These are phyloP conservation scores for Acanthiza pusilla DNA, from an alignment of 2,797 vertebrate species.

Conservation along the genomic window DNA sequence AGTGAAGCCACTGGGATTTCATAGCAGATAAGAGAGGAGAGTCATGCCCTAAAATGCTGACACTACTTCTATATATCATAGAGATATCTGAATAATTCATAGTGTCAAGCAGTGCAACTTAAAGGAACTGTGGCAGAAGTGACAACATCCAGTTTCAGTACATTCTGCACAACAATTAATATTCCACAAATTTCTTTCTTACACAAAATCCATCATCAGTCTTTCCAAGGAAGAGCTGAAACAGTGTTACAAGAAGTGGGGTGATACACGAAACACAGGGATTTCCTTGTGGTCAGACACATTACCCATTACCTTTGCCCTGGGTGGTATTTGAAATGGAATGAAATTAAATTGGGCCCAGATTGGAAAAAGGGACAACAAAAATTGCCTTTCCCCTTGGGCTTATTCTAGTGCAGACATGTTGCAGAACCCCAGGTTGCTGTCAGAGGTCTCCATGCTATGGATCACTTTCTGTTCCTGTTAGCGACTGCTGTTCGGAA, in stretches of 20 bases:
- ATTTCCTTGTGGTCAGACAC: not conserved
- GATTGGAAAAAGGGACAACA: not conserved
- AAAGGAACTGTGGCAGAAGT: constrained; percentile 39
- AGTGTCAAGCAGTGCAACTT: constrained; percentile 29
- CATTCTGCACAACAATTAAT: not conserved
- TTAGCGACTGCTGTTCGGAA: not conserved
- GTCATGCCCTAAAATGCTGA: constrained; percentile 57
- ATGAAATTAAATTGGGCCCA: not conserved
- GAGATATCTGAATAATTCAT: constrained; percentile 61
- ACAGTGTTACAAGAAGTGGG: not conserved
- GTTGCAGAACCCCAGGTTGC: not conserved
- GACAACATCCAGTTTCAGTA: not conserved
- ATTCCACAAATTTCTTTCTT: not conserved
- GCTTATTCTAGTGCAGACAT: not conserved
- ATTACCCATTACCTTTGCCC: not conserved
- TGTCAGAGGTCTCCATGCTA: not conserved
- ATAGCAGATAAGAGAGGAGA: constrained; percentile 31
- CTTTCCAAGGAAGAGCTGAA: not conserved
- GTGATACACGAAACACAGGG: fast-evolving
- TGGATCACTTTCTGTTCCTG: not conserved
- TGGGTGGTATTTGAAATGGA: not conserved
- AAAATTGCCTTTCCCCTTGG: not conserved
- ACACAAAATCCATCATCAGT: not conserved
- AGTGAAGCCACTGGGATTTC: constrained; percentile 47
- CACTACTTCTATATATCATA: constrained; percentile 47